A percentile compares a stretch with the other conserved stretches of the same genome.
Evolutionary conservation across 2,888 invertebrate genomes (phyloP).

Genomic region (Onthophagus sagittarius): DNA sequence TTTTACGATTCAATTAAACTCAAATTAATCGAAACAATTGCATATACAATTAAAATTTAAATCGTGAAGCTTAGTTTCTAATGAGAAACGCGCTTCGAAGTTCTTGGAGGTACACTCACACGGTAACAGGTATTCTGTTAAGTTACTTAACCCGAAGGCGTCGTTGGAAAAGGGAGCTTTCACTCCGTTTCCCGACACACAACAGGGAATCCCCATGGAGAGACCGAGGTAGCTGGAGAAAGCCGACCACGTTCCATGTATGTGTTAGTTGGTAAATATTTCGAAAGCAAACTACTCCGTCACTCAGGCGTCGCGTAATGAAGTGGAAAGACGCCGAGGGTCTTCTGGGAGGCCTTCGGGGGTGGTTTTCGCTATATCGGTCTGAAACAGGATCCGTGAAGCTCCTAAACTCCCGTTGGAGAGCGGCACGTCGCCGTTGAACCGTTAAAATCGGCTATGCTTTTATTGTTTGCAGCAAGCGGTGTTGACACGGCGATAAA

Average conservation of each 20-base stretch:
- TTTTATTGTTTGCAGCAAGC: constrained; percentile 8
- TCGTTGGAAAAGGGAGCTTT: neutral
- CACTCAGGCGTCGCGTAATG: neutral
- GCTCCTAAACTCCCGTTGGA: neutral
- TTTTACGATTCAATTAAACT: neutral
- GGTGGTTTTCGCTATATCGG: neutral
- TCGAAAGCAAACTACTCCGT: neutral
- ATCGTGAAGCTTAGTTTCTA: neutral
- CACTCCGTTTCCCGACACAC: neutral
- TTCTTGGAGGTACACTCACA: neutral
- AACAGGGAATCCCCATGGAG: neutral
- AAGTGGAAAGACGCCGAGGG: neutral
- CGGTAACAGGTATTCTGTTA: neutral
- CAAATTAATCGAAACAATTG: neutral
- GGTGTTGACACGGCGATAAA: constrained; percentile 17
- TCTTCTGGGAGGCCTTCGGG: neutral
- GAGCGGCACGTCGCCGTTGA: neutral
- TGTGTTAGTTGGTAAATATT: neutral
- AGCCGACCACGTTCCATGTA: neutral
- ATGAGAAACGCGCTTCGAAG: neutral
- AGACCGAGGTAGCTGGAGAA: neutral
- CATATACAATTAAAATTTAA: neutral
- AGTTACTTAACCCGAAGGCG: neutral
- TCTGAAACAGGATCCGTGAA: neutral
- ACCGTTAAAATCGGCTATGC: neutral